These are phyloP conservation scores for Hormaphis cornu DNA, from an alignment of 1,140 invertebrate species.

Conservation along the genomic window DNA sequence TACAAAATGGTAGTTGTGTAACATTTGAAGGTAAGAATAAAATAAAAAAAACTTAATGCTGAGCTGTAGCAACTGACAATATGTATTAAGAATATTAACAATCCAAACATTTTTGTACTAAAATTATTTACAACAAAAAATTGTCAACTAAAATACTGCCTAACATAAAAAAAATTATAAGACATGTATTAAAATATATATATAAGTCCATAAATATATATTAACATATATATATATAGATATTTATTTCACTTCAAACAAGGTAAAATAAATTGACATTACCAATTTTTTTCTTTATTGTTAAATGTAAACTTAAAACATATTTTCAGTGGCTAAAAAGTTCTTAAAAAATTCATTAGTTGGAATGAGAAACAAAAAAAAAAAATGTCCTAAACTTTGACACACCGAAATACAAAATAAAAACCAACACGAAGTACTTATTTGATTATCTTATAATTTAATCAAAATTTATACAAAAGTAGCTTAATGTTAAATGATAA, in stretches of 20 bases:
- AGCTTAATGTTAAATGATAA: conserved; percentile 27
- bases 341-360: conserved; percentile 2
- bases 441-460: conserved; percentile 31
- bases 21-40: background rate
- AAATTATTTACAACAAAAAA: conserved; percentile 28
- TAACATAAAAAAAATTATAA: background rate
- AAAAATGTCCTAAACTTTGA: conserved; percentile 27
- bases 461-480: conserved; percentile 32
- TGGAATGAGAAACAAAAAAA: conserved; percentile 26
- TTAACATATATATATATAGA: background rate
- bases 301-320: conserved; percentile 22
- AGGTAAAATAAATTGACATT: conserved; percentile 11
- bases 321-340: conserved; percentile 24
- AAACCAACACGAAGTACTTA: conserved; percentile 11
- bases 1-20: background rate
- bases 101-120: conserved; percentile 20
- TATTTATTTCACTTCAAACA: conserved; percentile 6
- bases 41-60: conserved; percentile 10
- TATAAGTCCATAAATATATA: too few relatives aligned
- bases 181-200: too few relatives aligned
- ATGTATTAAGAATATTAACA: conserved; percentile 31
- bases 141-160: conserved; percentile 23
- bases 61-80: conserved; percentile 29
- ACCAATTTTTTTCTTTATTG: background rate
- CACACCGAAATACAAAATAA: conserved; percentile 17